A percentile compares a stretch with the other conserved stretches of the same genome.
These are phyloP conservation scores for Allygus modestus DNA, from an alignment of 2,888 invertebrate genomes.

Conservation along the genomic window DNA sequence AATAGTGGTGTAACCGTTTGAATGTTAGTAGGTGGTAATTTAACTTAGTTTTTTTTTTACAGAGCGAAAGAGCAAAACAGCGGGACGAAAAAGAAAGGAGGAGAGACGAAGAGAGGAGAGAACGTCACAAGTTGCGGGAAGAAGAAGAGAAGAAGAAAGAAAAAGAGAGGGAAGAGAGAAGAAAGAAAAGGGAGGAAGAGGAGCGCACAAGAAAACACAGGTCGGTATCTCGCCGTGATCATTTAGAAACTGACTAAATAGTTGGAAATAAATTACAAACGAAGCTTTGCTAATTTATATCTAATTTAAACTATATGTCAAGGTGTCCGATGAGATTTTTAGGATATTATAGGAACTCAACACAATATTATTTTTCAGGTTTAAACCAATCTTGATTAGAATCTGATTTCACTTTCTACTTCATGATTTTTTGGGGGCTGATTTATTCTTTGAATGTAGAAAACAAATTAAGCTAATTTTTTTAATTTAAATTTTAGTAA, in stretches of 20 bases:
- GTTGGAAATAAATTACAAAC: too few relatives aligned
- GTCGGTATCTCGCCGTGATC: conserved; percentile 39
- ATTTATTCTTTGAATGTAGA: too few relatives aligned
- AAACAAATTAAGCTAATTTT: too few relatives aligned
- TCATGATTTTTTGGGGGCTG: too few relatives aligned
- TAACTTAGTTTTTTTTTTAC: conserved; percentile 15
- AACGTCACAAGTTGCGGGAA: conserved; percentile 73
- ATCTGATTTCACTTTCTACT: too few relatives aligned
- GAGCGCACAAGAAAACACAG: conserved; percentile 71
- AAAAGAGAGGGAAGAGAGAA: conserved; percentile 68
- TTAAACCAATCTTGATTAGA: too few relatives aligned
- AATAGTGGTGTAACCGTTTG: too few relatives aligned
- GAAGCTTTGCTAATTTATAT: background rate
- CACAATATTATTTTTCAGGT: too few relatives aligned
- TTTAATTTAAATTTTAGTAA: too few relatives aligned
- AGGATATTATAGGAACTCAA: too few relatives aligned
- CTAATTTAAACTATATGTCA: background rate
- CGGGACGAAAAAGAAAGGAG: conserved; percentile 77
- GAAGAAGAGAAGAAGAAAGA: conserved; percentile 70
- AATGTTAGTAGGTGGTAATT: too few relatives aligned
- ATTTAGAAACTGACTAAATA: conserved; percentile 61
- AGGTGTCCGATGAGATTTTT: too few relatives aligned
- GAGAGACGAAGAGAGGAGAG: conserved; percentile 76
- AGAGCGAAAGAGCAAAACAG: conserved; percentile 76
- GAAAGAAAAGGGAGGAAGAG: conserved; percentile 69